Conservation (phyloP, 2,113 vertebrate species). For the Colossoma macropomum region DNA sequence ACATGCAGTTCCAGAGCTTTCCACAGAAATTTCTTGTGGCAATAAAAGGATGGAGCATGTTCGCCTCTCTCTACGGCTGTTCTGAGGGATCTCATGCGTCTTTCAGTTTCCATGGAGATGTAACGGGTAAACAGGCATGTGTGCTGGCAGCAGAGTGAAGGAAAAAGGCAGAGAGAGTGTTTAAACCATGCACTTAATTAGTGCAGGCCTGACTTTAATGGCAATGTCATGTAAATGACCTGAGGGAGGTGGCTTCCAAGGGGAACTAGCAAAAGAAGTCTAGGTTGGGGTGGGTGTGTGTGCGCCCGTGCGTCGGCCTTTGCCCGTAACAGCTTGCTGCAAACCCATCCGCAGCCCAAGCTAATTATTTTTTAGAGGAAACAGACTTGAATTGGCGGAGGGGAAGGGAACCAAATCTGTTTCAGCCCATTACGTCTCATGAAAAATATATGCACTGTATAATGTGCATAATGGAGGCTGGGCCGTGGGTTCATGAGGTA, state of each 20-base stretch:
- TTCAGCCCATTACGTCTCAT: slow-evolving; percentile 47
- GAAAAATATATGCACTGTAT: slow-evolving; percentile 44
- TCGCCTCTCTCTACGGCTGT: neutral
- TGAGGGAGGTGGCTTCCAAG: neutral
- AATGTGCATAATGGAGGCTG: slow-evolving; percentile 41
- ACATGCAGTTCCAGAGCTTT: neutral
- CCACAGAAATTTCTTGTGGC: neutral
- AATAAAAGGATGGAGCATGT: neutral
- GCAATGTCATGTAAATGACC: slow-evolving; percentile 20
- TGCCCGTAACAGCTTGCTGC: slow-evolving; percentile 14
- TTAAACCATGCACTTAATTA: slow-evolving; percentile 36
- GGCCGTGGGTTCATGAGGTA: slow-evolving; percentile 7
- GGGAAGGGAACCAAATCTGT: slow-evolving; percentile 29
- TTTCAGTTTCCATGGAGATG: neutral
- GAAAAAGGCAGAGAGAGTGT: slow-evolving; percentile 1
- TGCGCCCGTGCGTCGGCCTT: neutral
- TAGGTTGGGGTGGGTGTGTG: neutral
- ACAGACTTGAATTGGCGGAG: slow-evolving; percentile 42
- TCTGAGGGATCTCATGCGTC: neutral
- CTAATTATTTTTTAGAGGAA: slow-evolving; percentile 34
- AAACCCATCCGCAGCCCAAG: slow-evolving; percentile 12
- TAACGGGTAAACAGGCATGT: neutral
- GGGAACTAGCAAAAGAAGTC: neutral
- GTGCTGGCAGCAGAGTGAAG: slow-evolving; percentile 11
- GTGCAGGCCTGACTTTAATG: slow-evolving; percentile 5